Base-by-base conservation (phyloP, 1,140 invertebrate species). In the Brachionus sp. region DNA sequence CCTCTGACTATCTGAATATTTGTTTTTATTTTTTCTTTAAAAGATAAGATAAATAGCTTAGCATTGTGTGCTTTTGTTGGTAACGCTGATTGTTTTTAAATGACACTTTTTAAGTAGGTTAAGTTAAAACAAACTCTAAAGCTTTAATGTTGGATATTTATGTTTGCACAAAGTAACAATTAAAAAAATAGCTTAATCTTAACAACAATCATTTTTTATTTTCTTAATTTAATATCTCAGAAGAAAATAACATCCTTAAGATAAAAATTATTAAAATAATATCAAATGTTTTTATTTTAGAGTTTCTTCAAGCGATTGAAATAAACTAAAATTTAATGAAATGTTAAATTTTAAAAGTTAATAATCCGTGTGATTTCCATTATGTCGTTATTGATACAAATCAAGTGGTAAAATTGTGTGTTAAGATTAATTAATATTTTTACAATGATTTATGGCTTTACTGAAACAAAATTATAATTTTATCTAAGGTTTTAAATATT, bases 21-120 rank as follows among this genome's bases (percentile, higher is more conserved):
- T 57, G 50, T 57, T 57, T 57, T 19, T 19, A 57, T 19, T 57
- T 57, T 57, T 53, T 57, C 9, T 57, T 19, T 1, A 57, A 57
- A 57, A 57, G 50, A 57, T 57, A 57, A 57, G 50, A 57, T 57
- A 57, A 57, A 57, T 19, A 25, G 50, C 19, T 23, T 57, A 1
- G 19, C n/a, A 16, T 53, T 16, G 12, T 53, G 19, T 57, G 50
- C 50, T 57, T 57, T 53, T 57, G 19, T 19, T 57, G 16, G 16
- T 57, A 23, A 57, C 50, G 50, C 50, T 57, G 50, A 57, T 57
- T 57, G 50, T 57, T 57, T 57, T 57, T 57, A 57, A 57, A 57
- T 57, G 50, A 57, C 50, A 57, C 50, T 57, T 57, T 16, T 57
- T 19, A 57, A 57, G 50, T 57, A 57, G 50, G 50, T 57, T 57